Evolutionary conservation across 2,113 vertebrate genomes (phyloP), one percentile per base, ranked within the genome.

Genomic region (Bolborhynchus lineola): DNA sequence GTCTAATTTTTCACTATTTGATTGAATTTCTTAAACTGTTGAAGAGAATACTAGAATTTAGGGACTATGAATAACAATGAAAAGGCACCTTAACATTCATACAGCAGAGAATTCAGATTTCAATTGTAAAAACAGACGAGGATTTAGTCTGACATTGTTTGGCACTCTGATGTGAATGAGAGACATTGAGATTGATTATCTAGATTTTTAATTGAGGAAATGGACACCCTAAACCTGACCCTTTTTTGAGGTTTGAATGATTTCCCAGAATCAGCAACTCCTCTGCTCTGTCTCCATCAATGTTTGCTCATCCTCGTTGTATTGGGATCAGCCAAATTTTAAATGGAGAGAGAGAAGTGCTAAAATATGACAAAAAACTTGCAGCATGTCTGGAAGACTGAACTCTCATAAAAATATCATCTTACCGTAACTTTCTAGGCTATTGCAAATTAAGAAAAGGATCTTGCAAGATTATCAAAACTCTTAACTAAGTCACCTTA

Each of bases 131-230:
- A 65, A 49, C 9, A 77, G 28, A 49, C 7, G 50, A 78, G 29
- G 92, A 88, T 68, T 37, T 83, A 33, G 6, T 88, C 37, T 78
- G 86, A 86, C 29, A 29, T 26, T 6, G 15, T 83, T 88, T 86
- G 68, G 26, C 47, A 90, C 42, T 83, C 24, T 50, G 76, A 90
- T 75, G 35, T 71, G 72, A 94, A 68, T 35, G 41, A 83, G 26
- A 90, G 82, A 80, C 24, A 60, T 14, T 67, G 50, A 11, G 39
- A 90, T 47, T 75, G 68, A 75, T 47, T 78, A 72, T 88, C 21
- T 69, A 69, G 64, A 67, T 67, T 88, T 92, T 93, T 94, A 92
- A 93, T 90, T 94, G 93, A 92, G 68, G 31, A 83, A 88, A 90
- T 64, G 10, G 14, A 9, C 26, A 77, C 44, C 23, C n/a, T 75